A percentile compares a stretch with the other conserved stretches of the same genome.
Conservation (phyloP, 1,140 invertebrate genomes). For the Cotesia glomerata region DNA sequence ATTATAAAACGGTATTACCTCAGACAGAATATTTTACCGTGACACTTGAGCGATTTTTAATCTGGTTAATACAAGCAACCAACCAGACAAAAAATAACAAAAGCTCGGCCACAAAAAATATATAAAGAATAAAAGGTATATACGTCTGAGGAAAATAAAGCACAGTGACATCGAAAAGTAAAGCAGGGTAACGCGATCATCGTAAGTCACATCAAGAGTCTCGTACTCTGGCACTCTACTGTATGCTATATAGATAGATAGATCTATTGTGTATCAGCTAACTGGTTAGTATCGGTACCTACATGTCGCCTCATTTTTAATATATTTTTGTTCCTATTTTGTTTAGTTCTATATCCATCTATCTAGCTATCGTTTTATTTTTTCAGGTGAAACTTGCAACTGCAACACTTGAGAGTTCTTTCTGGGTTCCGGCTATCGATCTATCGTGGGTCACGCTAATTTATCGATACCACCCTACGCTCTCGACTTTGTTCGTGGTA, state of each 20-base stretch:
- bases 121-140: background rate
- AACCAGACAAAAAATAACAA: too few species aligned
- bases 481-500: slow-evolving; percentile 22
- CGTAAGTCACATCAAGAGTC: slow-evolving; percentile 23
- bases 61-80: too few species aligned
- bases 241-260: too few species aligned
- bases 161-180: slow-evolving; percentile 14
- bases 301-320: too few species aligned
- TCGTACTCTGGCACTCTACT: background rate
- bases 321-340: too few species aligned
- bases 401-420: background rate
- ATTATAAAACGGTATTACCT: too few species aligned
- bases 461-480: slow-evolving; percentile 26
- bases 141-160: background rate
- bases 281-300: too few species aligned
- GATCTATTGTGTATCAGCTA: too few species aligned
- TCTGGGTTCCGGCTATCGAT: slow-evolving; percentile 1
- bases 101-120: too few species aligned
- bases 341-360: too few species aligned
- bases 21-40: too few species aligned
- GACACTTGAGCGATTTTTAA: too few species aligned
- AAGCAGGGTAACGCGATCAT: slow-evolving; percentile 19
- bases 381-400: background rate
- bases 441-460: slow-evolving; percentile 25
- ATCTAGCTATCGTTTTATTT: background rate